Evolutionary conservation across 2,113 vertebrate genomes (phyloP), one percentile per base, ranked within the genome.

Genomic region (Turnix velox): DNA sequence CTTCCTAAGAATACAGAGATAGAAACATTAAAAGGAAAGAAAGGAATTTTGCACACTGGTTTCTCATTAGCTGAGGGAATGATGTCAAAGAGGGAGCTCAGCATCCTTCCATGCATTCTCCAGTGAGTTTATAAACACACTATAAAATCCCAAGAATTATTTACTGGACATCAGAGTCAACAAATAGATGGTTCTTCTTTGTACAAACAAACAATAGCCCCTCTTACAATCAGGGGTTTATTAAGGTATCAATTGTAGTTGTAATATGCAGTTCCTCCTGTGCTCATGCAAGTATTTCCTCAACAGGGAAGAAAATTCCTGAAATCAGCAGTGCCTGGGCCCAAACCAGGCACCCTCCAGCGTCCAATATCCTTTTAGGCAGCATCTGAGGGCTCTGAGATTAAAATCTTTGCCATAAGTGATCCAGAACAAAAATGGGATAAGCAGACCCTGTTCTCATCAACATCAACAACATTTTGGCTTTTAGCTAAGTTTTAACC

Each of bases 81-180:
- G 28, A 30, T 16, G 31, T 22, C 31, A 52, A 49, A 39, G 24
- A 46, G 3, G 10, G 24, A 72, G 48, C 13, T 57, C 59, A 3
- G 9, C 55, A 3, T 52, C 69, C 54, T 37, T 22, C 40, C 9
- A 4, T 11, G 40, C n/a, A 31, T 72, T 63, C n/a, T 23, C 40
- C 52, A 55, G 10, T 0, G 0, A 15, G 75, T 78, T 37, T 25
- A 75, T 12, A 42, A 61, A 43, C 4, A 71, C 0, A 4, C 4
- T 18, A 39, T 12, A 42, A 75, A 51, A 59, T 0, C 14, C 25
- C 45, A 82, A 23, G 55, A 40, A 23, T 35, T 43, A 37, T 28
- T 48, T 39, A n/a, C 28, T 61, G 58, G 16, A 35, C 59, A 14
- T 45, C 48, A 71, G 68, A 58, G 43, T 30, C 62, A 82, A 14